Conservation (phyloP, 2,113 vertebrate genomes). For the Psittacula cyanocephala region DNA sequence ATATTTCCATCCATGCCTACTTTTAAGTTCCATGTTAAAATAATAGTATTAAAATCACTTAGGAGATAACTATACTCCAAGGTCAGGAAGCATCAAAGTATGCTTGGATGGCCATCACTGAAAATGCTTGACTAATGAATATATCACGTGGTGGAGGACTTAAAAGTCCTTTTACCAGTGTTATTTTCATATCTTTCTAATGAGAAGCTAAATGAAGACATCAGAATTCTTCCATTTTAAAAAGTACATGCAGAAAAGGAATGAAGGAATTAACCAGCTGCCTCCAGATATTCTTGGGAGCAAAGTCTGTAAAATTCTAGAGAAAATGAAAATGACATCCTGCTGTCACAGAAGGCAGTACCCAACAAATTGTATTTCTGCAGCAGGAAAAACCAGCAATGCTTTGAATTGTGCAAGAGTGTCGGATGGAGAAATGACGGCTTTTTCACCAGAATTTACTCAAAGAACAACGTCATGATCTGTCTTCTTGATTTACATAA, state of each 20-base stretch:
- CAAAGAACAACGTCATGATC: not conserved
- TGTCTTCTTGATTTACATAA: not conserved
- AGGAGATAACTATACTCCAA: not conserved
- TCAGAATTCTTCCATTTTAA: not conserved
- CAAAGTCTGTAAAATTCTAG: not conserved
- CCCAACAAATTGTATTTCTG: not conserved
- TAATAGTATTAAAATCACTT: not conserved
- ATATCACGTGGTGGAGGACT: not conserved
- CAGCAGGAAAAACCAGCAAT: not conserved
- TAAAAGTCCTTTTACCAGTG: not conserved
- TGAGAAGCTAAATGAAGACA: not conserved
- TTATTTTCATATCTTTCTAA: not conserved
- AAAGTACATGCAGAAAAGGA: not conserved
- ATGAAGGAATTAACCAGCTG: not conserved
- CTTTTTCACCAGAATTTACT: not conserved
- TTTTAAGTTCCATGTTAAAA: not conserved
- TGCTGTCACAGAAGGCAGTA: not conserved
- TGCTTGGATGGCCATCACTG: rapidly evolving
- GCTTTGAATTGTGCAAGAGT: not conserved
- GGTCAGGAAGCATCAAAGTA: not conserved
- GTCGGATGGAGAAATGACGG: not conserved
- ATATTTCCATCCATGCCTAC: not conserved
- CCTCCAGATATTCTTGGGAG: not conserved
- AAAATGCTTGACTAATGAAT: not conserved
- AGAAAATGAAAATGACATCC: not conserved